Evolutionary conservation across 1,140 invertebrate genomes (phyloP).

Genomic region (Yoshiicerus persimilis): DNA sequence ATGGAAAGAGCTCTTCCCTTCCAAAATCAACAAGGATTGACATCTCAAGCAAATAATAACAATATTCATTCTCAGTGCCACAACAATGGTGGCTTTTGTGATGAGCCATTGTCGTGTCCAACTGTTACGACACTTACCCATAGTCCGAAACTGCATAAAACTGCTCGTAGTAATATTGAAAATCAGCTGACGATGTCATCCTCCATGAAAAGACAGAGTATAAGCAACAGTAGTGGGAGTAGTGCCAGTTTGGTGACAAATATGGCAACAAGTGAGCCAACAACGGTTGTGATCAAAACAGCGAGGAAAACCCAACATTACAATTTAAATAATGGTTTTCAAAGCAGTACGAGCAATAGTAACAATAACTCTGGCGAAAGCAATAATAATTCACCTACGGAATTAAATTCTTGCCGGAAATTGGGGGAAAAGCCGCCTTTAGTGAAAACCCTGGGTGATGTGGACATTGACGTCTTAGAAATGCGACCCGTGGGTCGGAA

Average conservation of each 20-base stretch:
- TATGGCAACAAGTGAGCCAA: background rate
- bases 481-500: slow-evolving; percentile 24
- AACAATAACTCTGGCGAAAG: background rate
- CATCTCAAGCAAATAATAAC: background rate
- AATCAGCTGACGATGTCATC: background rate
- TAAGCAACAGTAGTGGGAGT: background rate
- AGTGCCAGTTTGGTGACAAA: background rate
- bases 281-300: background rate
- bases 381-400: slow-evolving; percentile 29
- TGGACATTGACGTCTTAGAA: slow-evolving; percentile 21
- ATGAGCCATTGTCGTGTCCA: background rate
- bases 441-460: slow-evolving; percentile 15
- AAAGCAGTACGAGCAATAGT: background rate
- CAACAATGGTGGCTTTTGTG: slow-evolving; percentile 1
- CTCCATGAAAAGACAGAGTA: background rate
- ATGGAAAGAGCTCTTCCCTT: slow-evolving; percentile 41
- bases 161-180: background rate
- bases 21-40: background rate
- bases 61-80: background rate
- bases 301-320: background rate
- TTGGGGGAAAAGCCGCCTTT: slow-evolving; percentile 29
- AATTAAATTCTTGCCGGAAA: slow-evolving; percentile 32
- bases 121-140: background rate
- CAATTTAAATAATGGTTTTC: background rate
- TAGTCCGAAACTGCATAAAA: background rate